Evolutionary conservation across 2,888 invertebrate genomes (phyloP), one percentile per base, ranked within the genome.

Genomic region (Hermodice carunculata): DNA sequence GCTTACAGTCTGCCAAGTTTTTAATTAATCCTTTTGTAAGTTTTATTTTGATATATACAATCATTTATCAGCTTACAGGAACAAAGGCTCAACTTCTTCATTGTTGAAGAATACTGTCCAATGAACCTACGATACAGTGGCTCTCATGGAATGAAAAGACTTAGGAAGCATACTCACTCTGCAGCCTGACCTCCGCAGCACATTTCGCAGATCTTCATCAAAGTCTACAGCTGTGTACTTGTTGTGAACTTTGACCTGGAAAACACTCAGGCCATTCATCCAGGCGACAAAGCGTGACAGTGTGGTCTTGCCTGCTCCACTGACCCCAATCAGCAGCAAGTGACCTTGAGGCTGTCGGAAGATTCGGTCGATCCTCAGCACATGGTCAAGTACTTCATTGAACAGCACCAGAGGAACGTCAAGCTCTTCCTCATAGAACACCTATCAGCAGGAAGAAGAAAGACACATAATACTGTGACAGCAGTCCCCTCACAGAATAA

Each of bases 301-400:
- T 11, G 99, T 99, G 0, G 99, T 99, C 88, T 99, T 99, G 74
- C 99, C 99, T 73, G 98, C 96, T 49, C 99, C 99, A 57, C 98
- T 98, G 5, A 98, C 98, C 73, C 99, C 99, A 81, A 99, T 99
- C 6, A 99, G 90, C 78, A 99, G 88, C 76, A 99, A 87, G 87
- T 99, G 99, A 61, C 99, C 99, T 86, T 99, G 98, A 6, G 98
- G 98, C 87, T 99, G 98, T 61, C 99, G 90, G 91, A 99, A 99
- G 82, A 99, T 99, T 82, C 99, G 91, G 89, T 99, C 99, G 84
- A 99, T 99, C 77, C 99, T 91, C 68, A 99, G 88, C 58, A 99
- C 98, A 86, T 99, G 99, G 86, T 99, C 99, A 52, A 99, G 87
- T 54, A 99, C 98, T 88, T 99, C 98, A 86, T 99, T 98, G 87